Evolutionary conservation across 1,140 invertebrate species (phyloP).

Genomic region (Zaprionus ornatus): DNA sequence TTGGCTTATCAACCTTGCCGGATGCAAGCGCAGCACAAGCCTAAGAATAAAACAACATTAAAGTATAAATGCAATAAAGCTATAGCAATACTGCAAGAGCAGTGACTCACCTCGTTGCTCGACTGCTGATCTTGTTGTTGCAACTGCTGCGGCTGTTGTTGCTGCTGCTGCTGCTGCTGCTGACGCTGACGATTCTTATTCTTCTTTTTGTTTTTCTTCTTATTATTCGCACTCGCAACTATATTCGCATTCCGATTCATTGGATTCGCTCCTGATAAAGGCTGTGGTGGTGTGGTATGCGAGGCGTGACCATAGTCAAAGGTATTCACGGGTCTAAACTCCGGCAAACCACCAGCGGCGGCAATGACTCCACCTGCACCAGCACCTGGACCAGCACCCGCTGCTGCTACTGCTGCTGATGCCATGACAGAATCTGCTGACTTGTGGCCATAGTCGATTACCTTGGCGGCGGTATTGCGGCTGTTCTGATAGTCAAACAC

Average conservation of each 20-base stretch:
- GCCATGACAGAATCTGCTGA: constrained; percentile 30
- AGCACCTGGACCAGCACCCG: background rate
- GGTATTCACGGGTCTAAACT: constrained; percentile 85
- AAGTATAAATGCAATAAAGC: background rate
- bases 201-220: constrained; percentile 55
- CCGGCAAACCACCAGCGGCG: constrained; percentile 11
- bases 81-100: background rate
- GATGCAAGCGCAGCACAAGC: background rate
- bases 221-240: constrained; percentile 3
- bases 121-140: constrained; percentile 22
- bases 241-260: constrained; percentile 23
- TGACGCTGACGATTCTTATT: constrained; percentile 32
- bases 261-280: background rate
- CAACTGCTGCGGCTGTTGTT: constrained; percentile 20
- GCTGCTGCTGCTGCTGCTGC: constrained; percentile 21
- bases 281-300: background rate
- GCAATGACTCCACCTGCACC: background rate
- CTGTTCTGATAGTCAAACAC: constrained; percentile 80
- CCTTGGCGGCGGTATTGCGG: constrained; percentile 85
- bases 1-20: constrained; percentile 13
- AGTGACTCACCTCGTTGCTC: constrained; percentile 15
- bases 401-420: background rate
- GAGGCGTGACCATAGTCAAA: constrained; percentile 87
- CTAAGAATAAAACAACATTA: background rate
- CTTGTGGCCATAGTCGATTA: constrained; percentile 90